These are phyloP conservation scores for Nyctibius grandis DNA, from an alignment of 2,797 vertebrate genomes.

Conservation along the genomic window DNA sequence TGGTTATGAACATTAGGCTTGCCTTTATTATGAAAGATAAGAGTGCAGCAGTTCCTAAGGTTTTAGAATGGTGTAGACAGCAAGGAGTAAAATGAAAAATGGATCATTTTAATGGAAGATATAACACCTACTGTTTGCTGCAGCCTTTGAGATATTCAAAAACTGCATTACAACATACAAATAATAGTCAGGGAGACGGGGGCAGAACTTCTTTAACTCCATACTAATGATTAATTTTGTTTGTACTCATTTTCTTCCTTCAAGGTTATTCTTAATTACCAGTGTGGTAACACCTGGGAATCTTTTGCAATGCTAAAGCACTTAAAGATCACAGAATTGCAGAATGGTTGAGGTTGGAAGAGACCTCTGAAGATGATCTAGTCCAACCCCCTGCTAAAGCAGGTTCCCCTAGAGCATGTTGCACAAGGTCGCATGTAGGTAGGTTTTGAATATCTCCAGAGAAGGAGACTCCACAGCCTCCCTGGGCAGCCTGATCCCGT, in stretches of 20 bases:
- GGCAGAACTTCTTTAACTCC: neutral
- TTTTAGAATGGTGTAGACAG: neutral
- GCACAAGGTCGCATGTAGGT: no score
- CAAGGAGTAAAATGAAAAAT: neutral
- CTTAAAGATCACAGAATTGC: no score
- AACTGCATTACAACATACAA: neutral
- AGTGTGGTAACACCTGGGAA: neutral
- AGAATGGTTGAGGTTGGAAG: no score
- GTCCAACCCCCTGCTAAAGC: no score
- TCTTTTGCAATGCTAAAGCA: conserved; percentile 32
- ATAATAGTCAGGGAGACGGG: neutral
- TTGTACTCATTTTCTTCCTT: neutral
- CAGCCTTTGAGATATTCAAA: neutral
- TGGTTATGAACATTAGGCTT: neutral
- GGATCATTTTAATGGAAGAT: neutral
- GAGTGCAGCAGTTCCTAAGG: neutral
- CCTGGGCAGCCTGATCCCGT: no score
- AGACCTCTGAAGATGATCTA: no score
- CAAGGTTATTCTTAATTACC: conserved; percentile 2
- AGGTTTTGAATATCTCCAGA: no score
- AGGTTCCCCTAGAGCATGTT: no score
- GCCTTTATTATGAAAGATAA: neutral
- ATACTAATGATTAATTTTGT: neutral
- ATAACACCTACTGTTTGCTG: neutral
- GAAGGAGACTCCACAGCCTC: no score